Conservation (phyloP, 1,140 invertebrate species). For the Neodiprion pinetum region DNA sequence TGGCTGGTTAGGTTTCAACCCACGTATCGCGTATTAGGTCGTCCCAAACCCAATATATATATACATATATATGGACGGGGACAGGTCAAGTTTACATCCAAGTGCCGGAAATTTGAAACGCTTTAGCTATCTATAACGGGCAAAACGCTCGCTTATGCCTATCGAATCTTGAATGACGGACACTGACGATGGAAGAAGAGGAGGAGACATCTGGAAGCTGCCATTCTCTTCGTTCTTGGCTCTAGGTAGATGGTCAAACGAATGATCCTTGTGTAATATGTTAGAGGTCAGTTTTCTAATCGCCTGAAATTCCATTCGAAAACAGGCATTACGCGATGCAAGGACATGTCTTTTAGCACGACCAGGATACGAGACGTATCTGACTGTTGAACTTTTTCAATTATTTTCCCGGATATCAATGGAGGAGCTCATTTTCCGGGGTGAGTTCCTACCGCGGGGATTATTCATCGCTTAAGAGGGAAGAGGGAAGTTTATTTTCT, state of each 20-base stretch:
- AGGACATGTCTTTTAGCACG: background rate
- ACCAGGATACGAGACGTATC: background rate
- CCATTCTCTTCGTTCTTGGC: too few species aligned
- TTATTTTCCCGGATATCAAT: constrained; percentile 45
- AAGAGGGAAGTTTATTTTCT: background rate
- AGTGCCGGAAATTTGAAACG: constrained; percentile 29
- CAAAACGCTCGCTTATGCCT: too few species aligned
- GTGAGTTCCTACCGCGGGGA: constrained; percentile 18
- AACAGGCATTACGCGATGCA: background rate
- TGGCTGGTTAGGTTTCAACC: constrained; percentile 27
- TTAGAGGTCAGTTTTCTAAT: background rate
- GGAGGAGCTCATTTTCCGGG: constrained; percentile 45
- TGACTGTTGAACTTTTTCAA: constrained; percentile 44
- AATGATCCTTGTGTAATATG: too few species aligned
- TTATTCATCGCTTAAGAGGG: background rate
- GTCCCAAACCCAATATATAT: constrained; percentile 24
- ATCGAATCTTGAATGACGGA: background rate
- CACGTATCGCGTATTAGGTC: constrained; percentile 18
- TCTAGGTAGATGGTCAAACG: background rate
- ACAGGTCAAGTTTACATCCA: constrained; percentile 16
- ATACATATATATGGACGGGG: constrained; percentile 20
- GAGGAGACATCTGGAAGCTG: constrained; percentile 13
- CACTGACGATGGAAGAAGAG: constrained; percentile 21
- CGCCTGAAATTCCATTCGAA: constrained; percentile 10
- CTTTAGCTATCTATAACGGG: background rate